Evolutionary conservation across 2,888 invertebrate species (phyloP), one percentile per base, ranked within the genome.

Genomic region (Eretmocerus hayati): DNA sequence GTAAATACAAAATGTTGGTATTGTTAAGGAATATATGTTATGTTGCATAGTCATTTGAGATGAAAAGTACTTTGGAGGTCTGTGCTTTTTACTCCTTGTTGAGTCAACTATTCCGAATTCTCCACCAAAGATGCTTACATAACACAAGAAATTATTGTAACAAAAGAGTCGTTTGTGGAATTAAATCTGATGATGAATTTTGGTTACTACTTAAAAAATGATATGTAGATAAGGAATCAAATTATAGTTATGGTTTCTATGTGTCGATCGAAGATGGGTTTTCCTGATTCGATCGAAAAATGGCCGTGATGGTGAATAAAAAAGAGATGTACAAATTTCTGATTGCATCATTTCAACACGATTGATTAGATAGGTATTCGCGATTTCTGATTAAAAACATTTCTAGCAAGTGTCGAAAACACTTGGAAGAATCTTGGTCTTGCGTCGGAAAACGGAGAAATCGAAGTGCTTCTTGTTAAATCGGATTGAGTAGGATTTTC

Each of bases 41-140:
- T 42, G 48, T 54, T 51, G 20, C 42, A 37, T 15, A 45, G 46
- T 46, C 16, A 41, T 50, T 44, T 44, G 42, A 50, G 41, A 39
- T 26, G 32, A 42, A 16, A 33, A 46, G 21, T 31, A 46, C 38
- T n/a, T 35, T 31, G 16, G 6, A 9, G 18, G 52, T 40, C 48
- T 50, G 58, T 50, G 52, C 46, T 50, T 56, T 36, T 52, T 56
- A 54, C 42, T 44, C 53, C 58, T 58, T 42, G 33, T 47, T 49
- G 47, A 45, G 47, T 48, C 42, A 30, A 42, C 41, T 45, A 35
- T 52, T 43, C 52, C 55, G 56, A 58, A 59, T 60, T 58, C 55
- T 54, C 45, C 63, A 65, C 66, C 67, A 67, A 67, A 67, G 66
- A 66, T 57, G 46, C 59, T 55, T 56, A 61, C 58, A 36, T 37